Conservation (phyloP, 30 jellyfish, hydroid and myxozoan species). For the Aurelia sp. region DNA sequence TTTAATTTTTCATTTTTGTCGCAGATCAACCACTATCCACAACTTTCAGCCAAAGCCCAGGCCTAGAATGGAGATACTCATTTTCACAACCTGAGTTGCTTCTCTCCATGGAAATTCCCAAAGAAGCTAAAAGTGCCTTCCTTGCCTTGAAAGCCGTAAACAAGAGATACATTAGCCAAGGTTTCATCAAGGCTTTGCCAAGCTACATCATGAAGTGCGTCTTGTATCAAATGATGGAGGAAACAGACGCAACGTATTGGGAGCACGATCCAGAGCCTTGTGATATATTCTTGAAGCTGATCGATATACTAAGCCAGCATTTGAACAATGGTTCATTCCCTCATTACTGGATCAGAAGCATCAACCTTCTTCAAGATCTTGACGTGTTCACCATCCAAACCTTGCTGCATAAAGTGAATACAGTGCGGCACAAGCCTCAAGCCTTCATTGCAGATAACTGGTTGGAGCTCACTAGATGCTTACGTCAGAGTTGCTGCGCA, state of each 20-base stretch:
- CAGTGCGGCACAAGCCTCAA: slow-evolving; percentile 43
- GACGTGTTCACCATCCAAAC: background rate
- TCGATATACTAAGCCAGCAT: slow-evolving; percentile 16
- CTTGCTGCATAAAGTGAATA: slow-evolving; percentile 14
- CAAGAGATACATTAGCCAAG: slow-evolving; percentile 26
- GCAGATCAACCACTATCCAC: slow-evolving; percentile 25
- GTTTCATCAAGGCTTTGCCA: slow-evolving; percentile 14
- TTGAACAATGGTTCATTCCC: slow-evolving; percentile 42
- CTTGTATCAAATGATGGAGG: slow-evolving; percentile 28
- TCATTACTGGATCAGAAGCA: slow-evolving; percentile 54
- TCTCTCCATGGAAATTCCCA: slow-evolving; percentile 29
- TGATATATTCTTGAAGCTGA: slow-evolving; percentile 20
- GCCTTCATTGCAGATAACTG: slow-evolving; percentile 47
- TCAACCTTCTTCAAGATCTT: slow-evolving; percentile 8
- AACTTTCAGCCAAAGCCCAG: slow-evolving; percentile 44
- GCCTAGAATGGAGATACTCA: slow-evolving; percentile 56
- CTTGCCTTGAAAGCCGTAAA: slow-evolving; percentile 56
- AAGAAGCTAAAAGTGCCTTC: slow-evolving; percentile 26
- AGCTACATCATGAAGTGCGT: slow-evolving; percentile 30
- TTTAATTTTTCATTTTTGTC: background rate
- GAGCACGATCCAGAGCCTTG: background rate
- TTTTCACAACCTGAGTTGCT: slow-evolving; percentile 58
- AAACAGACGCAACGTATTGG: slow-evolving; percentile 21
- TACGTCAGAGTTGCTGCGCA: slow-evolving; percentile 27
- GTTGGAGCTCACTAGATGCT: slow-evolving; percentile 31